Evolutionary conservation across 2,888 invertebrate genomes (phyloP), one percentile per base, ranked within the genome.

Genomic region (Linnaemya vulpina): DNA sequence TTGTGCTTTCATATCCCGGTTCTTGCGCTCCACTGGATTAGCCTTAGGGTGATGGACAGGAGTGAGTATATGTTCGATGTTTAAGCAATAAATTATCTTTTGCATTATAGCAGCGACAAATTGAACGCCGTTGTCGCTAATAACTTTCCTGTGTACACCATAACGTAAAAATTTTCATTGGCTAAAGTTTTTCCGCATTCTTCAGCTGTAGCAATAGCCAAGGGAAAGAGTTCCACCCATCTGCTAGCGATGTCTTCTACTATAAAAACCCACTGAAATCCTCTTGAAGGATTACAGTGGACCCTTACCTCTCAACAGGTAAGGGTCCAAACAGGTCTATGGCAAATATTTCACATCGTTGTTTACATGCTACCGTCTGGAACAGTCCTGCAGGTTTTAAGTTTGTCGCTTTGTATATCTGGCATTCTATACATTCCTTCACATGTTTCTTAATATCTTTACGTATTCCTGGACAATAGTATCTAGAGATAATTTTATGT

Each of bases 301-400:
- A n/a, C n/a, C n/a, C n/a, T n/a, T n/a, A n/a, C n/a, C n/a, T n/a
- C n/a, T n/a, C 11, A 2, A 51, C 22, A 22, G 51, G 51, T 20
- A 51, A 22, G 9, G 51, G 20, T 10, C 51, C 51, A 51, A 51
- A 51, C 9, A 51, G 22, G 10, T 22, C 51, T 1, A 43, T 30
- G 40, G 30, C 43, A 11, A 86, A 30, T 0, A 86, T 67, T 63
- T 87, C 85, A 62, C 87, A 87, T n/a, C n/a, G n/a, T n/a, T n/a
- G n/a, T n/a, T n/a, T n/a, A n/a, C n/a, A n/a, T n/a, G n/a, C n/a
- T n/a, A n/a, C n/a, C n/a, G n/a, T n/a, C n/a, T n/a, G n/a, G 4
- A 86, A 86, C 65, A 88, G 58, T n/a, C 87, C 75, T 0, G 74
- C 74, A 17, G 87, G 86, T 46, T 87, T 88, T 1, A 84, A 40